Evolutionary conservation across 2,113 vertebrate species (phyloP).

Genomic region (Chionodraco myersi): DNA sequence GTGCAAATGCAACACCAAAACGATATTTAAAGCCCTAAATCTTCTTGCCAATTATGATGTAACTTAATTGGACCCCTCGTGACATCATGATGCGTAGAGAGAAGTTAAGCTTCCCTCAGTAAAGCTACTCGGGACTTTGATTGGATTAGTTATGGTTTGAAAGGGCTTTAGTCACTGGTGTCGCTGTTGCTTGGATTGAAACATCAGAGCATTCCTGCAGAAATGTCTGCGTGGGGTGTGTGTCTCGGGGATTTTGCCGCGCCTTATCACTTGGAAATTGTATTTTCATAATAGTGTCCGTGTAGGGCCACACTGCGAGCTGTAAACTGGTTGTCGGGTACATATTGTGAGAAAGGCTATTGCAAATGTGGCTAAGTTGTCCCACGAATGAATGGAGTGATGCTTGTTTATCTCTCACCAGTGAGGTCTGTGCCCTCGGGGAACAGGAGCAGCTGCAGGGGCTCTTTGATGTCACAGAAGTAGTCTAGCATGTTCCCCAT

Average conservation of each 20-base stretch:
- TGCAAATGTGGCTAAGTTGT: not conserved
- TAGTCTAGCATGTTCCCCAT: slow-evolving; percentile 95
- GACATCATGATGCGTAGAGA: slow-evolving; percentile 55
- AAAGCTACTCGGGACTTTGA: slow-evolving; percentile 54
- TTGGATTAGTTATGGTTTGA: slow-evolving; percentile 57
- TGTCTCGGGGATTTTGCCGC: slow-evolving; percentile 38
- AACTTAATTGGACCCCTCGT: slow-evolving; percentile 36
- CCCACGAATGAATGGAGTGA: not conserved
- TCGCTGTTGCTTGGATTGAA: slow-evolving; percentile 36
- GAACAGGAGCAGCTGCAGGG: slow-evolving; percentile 95
- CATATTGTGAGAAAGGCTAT: slow-evolving; percentile 18
- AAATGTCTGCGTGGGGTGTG: not conserved
- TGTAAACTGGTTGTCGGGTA: not conserved
- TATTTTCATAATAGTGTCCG: slow-evolving; percentile 49
- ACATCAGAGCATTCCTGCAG: slow-evolving; percentile 66
- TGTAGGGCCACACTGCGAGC: slow-evolving; percentile 4
- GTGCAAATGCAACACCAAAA: not conserved
- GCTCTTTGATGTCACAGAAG: slow-evolving; percentile 95
- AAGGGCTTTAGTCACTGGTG: slow-evolving; percentile 46
- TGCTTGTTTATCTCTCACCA: slow-evolving; percentile 79
- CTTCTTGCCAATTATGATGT: slow-evolving; percentile 44
- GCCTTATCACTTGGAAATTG: slow-evolving; percentile 57
- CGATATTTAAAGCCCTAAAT: slow-evolving; percentile 42
- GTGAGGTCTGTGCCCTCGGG: slow-evolving; percentile 99
- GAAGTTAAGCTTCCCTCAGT: slow-evolving; percentile 44